Evolutionary conservation across 1,140 invertebrate species (phyloP).

Genomic region (Sycobia sp.): DNA sequence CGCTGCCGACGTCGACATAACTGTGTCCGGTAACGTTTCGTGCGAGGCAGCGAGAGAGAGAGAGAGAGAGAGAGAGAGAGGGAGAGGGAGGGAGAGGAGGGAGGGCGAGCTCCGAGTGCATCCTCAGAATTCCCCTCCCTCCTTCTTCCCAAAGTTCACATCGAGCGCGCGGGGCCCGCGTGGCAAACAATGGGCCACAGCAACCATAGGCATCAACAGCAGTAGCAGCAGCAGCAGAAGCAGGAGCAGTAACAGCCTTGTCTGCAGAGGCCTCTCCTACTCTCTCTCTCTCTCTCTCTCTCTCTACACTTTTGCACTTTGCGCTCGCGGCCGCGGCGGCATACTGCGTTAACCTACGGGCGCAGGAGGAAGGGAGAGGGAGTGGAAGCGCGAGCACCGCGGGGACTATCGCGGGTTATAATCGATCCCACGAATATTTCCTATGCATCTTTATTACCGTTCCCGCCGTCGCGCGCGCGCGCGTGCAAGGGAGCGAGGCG

Average conservation of each 20-base stretch:
- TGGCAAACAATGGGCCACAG: slow-evolving; percentile 33
- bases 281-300: no score
- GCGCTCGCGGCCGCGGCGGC: not conserved
- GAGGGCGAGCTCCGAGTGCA: no score
- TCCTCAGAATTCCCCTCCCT: not conserved
- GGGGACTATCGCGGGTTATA: slow-evolving; percentile 41
- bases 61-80: not conserved
- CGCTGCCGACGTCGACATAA: not conserved
- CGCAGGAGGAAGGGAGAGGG: no score
- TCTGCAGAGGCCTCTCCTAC: not conserved
- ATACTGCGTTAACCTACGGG: slow-evolving; percentile 18
- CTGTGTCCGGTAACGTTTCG: slow-evolving; percentile 29
- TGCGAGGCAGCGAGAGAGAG: not conserved
- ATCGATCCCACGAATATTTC: slow-evolving; percentile 42
- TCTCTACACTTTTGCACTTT: no score
- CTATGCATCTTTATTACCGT: slow-evolving; percentile 18
- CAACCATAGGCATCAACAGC: not conserved
- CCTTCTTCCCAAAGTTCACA: slow-evolving; percentile 22
- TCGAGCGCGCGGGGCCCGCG: slow-evolving; percentile 25
- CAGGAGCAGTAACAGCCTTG: no score
- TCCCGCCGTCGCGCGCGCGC: no score
- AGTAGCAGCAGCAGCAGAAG: no score
- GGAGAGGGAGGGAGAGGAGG: no score
- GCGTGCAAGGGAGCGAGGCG: no score
- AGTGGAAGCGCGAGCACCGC: slow-evolving; percentile 13